Conservation (phyloP, 2,113 vertebrate genomes). For the Gymnocephalus cernua region DNA sequence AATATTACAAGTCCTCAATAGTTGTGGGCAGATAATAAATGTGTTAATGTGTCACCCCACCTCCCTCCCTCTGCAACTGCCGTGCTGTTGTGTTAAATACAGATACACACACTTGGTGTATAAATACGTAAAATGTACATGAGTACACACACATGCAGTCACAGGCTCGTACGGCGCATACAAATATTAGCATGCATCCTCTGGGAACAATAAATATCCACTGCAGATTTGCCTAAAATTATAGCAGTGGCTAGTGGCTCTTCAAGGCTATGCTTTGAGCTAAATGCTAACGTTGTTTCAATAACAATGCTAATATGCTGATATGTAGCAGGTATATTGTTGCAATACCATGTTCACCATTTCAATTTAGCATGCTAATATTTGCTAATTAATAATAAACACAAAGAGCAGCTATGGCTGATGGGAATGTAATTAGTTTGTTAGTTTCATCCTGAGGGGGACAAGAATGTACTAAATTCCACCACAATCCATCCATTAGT, state of each 20-base stretch:
- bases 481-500: background rate
- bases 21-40: background rate
- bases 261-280: no score
- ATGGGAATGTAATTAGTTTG: no score
- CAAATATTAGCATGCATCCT: background rate
- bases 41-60: background rate
- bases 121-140: background rate
- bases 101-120: background rate
- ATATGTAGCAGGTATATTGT: no score
- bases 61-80: background rate
- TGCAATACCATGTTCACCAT: no score
- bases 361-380: no score
- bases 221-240: background rate
- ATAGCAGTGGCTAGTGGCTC: no score
- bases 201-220: background rate
- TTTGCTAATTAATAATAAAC: no score
- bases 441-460: background rate
- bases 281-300: no score
- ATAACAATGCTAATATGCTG: no score
- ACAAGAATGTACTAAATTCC: background rate
- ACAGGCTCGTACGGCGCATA: background rate
- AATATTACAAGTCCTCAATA: constrained; percentile 4
- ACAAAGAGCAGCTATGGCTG: no score
- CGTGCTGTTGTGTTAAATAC: background rate
- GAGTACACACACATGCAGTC: background rate